phyloP scores from a whole-genome alignment of 2,113 vertebrate species.

The Nycticryphes semicollaris region DNA sequence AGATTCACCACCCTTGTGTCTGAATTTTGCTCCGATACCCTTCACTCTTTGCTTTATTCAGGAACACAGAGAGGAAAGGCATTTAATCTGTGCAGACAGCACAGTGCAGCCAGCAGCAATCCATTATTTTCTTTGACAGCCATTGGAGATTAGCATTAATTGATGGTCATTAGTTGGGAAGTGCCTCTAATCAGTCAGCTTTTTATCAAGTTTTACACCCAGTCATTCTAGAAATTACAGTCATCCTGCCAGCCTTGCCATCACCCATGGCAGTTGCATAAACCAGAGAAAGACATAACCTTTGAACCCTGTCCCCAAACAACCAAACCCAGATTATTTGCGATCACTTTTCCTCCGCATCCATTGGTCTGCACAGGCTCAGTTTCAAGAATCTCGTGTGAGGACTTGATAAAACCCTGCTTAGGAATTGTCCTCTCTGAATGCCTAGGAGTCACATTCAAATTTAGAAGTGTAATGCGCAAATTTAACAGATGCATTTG shows the following conservation, averaged over 20 bases:
- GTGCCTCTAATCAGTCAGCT: background rate
- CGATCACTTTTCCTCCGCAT: background rate
- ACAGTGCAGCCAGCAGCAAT: background rate
- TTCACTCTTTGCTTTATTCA: background rate
- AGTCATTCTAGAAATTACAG: background rate
- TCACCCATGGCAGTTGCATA: background rate
- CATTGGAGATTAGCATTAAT: constrained; percentile 13
- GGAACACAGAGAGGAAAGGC: background rate
- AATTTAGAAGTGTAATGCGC: background rate
- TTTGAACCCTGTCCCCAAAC: background rate
- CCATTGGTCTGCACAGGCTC: background rate
- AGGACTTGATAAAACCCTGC: background rate
- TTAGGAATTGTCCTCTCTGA: background rate
- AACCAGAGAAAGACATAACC: background rate
- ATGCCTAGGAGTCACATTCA: background rate
- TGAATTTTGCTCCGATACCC: background rate
- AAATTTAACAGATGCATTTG: background rate
- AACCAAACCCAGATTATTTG: background rate
- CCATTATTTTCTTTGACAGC: background rate
- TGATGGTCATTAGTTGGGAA: constrained; percentile 30
- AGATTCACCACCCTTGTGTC: background rate
- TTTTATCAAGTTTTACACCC: background rate
- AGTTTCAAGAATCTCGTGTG: background rate
- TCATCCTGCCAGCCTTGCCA: background rate
- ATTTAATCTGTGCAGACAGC: background rate